Percentiles rank a stretch among this genome's conserved stretches.
Conservation (phyloP, 2,797 vertebrate genomes). For the Sebastes taczanowskii region DNA sequence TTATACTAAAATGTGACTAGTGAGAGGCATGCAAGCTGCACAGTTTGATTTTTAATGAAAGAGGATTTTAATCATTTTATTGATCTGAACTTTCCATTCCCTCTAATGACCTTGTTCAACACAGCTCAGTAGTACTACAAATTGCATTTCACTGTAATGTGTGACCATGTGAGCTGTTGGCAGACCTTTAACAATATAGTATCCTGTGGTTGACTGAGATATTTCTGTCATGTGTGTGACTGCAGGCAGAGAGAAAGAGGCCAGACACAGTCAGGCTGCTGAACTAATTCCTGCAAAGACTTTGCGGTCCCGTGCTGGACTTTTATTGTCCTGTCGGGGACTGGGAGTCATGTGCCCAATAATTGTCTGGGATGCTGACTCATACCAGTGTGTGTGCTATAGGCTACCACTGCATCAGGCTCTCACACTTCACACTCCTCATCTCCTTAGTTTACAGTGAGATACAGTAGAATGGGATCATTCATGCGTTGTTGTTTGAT, state of each 20-base stretch:
- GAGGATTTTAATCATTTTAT: constrained; percentile 9
- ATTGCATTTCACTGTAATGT: background rate
- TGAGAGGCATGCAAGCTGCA: background rate
- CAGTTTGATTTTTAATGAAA: background rate
- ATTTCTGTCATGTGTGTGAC: constrained; percentile 21
- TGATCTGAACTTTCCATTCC: constrained; percentile 5
- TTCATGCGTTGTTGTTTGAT: constrained; percentile 35
- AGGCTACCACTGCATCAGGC: constrained; percentile 22
- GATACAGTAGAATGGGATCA: background rate
- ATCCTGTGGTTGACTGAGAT: background rate
- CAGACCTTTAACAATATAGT: background rate
- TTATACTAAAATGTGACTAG: background rate
- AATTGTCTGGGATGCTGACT: constrained; percentile 65
- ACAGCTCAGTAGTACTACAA: background rate
- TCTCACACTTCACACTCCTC: constrained; percentile 20
- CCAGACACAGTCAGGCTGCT: constrained; percentile 11
- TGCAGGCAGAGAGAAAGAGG: background rate
- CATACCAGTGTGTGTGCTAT: constrained; percentile 39
- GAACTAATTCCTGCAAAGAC: constrained; percentile 48
- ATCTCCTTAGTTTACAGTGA: constrained; percentile 11
- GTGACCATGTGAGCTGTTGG: constrained; percentile 1
- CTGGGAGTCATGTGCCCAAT: constrained; percentile 39
- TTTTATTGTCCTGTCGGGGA: constrained; percentile 31
- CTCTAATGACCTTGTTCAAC: constrained; percentile 9
- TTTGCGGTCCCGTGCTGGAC: constrained; percentile 19